Conservation (phyloP, 2,797 vertebrate species). For the Poeciliopsis presidionis region DNA sequence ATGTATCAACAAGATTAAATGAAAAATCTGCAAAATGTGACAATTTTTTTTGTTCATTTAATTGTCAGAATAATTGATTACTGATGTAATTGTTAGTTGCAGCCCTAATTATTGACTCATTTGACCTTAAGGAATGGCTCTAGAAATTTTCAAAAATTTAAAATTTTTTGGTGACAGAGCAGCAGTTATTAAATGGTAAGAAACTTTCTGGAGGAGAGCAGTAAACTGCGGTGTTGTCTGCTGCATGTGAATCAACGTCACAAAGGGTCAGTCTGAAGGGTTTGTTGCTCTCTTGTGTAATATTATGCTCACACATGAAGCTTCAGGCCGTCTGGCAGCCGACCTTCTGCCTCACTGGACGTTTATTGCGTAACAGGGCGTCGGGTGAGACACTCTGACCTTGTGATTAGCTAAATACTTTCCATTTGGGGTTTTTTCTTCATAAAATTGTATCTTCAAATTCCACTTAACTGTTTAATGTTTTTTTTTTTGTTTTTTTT, state of each 20-base stretch:
- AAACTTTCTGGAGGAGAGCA: constrained; percentile 5
- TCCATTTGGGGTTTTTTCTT: no score
- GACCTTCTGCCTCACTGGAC: constrained; percentile 24
- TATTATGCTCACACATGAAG: constrained; percentile 24
- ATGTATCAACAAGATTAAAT: no score
- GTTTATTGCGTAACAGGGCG: constrained; percentile 51
- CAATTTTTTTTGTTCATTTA: no score
- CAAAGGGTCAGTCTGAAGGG: constrained; percentile 33
- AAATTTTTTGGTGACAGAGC: constrained; percentile 30
- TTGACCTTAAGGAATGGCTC: background rate
- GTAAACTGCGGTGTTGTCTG: constrained; percentile 14
- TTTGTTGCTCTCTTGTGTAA: constrained; percentile 30
- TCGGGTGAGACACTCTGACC: constrained; percentile 25
- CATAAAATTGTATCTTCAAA: no score
- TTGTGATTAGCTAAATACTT: no score
- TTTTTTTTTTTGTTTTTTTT: no score
- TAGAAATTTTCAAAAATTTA: no score
- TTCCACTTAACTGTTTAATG: no score
- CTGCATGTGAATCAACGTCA: constrained; percentile 2
- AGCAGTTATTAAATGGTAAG: background rate
- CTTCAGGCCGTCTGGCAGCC: constrained; percentile 43
- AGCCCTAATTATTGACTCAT: background rate
- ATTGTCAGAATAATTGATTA: no score
- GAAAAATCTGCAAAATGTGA: no score
- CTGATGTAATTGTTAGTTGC: no score